phyloP scores from a whole-genome alignment of 2,113 vertebrate genomes.

The Saccopteryx bilineata region DNA sequence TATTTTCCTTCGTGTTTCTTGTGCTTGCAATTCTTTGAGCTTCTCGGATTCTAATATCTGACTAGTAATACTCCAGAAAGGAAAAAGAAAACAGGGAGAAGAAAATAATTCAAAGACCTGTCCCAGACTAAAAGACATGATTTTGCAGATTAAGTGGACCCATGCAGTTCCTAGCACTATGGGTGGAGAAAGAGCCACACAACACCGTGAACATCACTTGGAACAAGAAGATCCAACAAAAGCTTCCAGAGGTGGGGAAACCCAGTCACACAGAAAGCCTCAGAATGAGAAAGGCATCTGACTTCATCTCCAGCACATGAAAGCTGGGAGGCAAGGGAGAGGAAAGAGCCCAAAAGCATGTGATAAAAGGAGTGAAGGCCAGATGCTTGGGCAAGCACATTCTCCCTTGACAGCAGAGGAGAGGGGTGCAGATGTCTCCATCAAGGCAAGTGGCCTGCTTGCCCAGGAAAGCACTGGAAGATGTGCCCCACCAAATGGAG shows the following conservation, averaged over 20 bases:
- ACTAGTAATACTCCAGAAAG: background rate
- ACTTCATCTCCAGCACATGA: background rate
- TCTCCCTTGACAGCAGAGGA: background rate
- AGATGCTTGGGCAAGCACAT: background rate
- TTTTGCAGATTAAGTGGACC: background rate
- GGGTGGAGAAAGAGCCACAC: background rate
- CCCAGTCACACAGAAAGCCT: background rate
- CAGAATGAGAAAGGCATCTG: background rate
- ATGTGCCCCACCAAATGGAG: no score
- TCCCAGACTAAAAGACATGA: background rate
- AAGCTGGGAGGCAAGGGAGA: background rate
- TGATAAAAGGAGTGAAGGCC: background rate
- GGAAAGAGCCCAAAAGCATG: fast-evolving
- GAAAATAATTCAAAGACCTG: background rate
- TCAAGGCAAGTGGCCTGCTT: background rate
- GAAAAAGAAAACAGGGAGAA: background rate
- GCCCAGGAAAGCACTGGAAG: background rate
- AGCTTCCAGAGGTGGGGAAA: background rate
- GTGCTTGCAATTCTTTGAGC: background rate
- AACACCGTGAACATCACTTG: fast-evolving
- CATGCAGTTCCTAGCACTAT: fast-evolving
- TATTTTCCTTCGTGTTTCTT: background rate
- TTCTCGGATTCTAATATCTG: background rate
- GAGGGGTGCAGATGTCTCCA: background rate
- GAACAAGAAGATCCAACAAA: background rate